Base-by-base conservation (phyloP, 37 sponge, comb jelly and placozoan genomes). In the Diacarnus erythraeanus region DNA sequence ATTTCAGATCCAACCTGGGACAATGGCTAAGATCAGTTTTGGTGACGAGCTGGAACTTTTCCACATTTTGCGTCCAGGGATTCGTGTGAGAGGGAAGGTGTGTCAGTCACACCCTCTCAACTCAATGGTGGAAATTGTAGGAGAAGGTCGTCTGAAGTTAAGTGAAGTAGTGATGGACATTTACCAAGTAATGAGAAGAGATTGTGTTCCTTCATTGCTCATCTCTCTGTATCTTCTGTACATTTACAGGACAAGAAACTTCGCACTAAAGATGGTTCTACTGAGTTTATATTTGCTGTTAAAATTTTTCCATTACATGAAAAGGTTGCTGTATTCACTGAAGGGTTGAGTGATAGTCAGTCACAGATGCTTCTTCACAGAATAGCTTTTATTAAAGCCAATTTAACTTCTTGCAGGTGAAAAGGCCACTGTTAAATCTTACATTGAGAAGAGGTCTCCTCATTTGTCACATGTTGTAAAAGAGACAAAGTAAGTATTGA, bases 11-110 rank as follows among this genome's bases (percentile, higher is more conserved):
- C 43, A 70, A 25, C 77, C 78, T 58, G 78, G 85, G 18, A 84
- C 44, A 8, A 67, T 76, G 71, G 44, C 77, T 35, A 78, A 78
- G 5, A 59, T 84, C 21, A 77, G 69, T 2, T 2, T 17, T 29
- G 78, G 43, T 2, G 85, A 84, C 27, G 42, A 71, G 63, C 22
- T 84, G 61, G 78, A 77, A 58, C 44, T 84, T n/a, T 84, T 78
- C 38, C 85, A 84, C 37, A 20, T 84, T 26, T 70, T 77, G 59
- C 72, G 77, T 20, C 85, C 85, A 9, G 54, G 72, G 12, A 72
- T 77, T 17, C 26, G 40, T 30, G 78, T 77, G 43, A 77, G 43
- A 0, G 85, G 71, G 12, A 38, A 33, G 9, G 78, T 84, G 36
- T 42, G 38, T 23, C n/a, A 58, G 26, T 57, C 78, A 29, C 42